A percentile compares a stretch with the other conserved stretches of the same genome.
Evolutionary conservation across 2,888 invertebrate species (phyloP).

Genomic region (Lissocephala sabroskyi): DNA sequence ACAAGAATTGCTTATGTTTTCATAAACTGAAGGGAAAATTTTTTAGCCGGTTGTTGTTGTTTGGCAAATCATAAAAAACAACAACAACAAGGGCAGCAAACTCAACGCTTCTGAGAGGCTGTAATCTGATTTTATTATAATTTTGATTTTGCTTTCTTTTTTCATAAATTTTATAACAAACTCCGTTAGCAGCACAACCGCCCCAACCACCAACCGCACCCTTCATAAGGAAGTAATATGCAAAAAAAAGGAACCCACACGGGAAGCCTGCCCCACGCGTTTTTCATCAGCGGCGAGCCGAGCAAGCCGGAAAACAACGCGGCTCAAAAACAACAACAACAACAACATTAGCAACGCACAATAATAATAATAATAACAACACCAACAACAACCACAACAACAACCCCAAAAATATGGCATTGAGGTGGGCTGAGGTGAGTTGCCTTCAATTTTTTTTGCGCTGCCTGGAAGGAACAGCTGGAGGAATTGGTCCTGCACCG

Average conservation of each 20-base stretch:
- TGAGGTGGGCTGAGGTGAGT: too few species aligned
- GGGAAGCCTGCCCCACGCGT: too few species aligned
- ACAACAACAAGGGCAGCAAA: conserved; percentile 22
- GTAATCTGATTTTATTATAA: conserved; percentile 66
- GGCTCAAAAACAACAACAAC: conserved; percentile 35
- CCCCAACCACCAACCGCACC: conserved; percentile 5
- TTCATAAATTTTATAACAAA: conserved; percentile 67
- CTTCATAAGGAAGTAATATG: conserved; percentile 5
- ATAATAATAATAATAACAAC: conserved; percentile 60
- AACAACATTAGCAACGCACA: conserved; percentile 29
- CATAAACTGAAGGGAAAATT: conserved; percentile 65
- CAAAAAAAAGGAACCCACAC: too few species aligned
- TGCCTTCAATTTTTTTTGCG: too few species aligned
- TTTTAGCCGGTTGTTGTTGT: too few species aligned
- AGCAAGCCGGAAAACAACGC: too few species aligned
- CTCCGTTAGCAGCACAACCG: too few species aligned
- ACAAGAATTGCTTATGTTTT: conserved; percentile 61
- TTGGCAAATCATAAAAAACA: conserved; percentile 58
- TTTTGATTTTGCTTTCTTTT: conserved; percentile 67
- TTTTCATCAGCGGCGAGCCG: too few species aligned
- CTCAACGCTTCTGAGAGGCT: conserved; percentile 40
- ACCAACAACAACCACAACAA: conserved; percentile 17
- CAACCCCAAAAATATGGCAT: not conserved
- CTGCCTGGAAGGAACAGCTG: too few species aligned
- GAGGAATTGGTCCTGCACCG: too few species aligned